Conservation (phyloP, 2,888 invertebrate genomes). For the Conops quadrifasciatus region DNA sequence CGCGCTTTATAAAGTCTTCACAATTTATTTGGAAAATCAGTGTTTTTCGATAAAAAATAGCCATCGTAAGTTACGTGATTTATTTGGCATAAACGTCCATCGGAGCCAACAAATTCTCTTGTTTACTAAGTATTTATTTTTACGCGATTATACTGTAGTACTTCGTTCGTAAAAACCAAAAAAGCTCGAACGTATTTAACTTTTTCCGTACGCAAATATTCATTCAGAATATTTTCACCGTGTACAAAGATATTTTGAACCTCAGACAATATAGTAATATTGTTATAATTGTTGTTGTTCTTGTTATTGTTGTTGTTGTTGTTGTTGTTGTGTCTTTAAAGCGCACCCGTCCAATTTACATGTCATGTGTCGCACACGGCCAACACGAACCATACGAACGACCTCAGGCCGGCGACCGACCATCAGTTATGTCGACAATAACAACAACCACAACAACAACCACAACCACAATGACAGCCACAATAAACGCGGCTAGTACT, state of each 20-base stretch:
- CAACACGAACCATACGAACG: conserved; percentile 34
- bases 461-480: conserved; percentile 14
- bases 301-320: background rate
- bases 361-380: conserved; percentile 53
- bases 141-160: too few species aligned
- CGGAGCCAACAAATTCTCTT: too few species aligned
- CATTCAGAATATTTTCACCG: background rate
- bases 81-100: too few species aligned
- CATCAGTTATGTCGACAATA: conserved; percentile 15
- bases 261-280: background rate
- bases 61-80: too few species aligned
- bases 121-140: too few species aligned
- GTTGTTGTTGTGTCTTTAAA: conserved; percentile 11
- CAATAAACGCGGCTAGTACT: conserved; percentile 17
- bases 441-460: conserved; percentile 35
- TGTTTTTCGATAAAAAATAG: too few species aligned
- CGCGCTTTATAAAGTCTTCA: too few species aligned
- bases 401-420: conserved; percentile 30
- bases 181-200: too few species aligned
- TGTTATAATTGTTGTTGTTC: background rate
- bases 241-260: conserved; percentile 2
- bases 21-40: too few species aligned
- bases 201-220: too few species aligned
- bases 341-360: conserved; percentile 54
- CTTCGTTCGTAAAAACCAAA: too few species aligned